Evolutionary conservation across 53 echinoderm and acorn worm species (phyloP).

Genomic region (Holothuria scabra): DNA sequence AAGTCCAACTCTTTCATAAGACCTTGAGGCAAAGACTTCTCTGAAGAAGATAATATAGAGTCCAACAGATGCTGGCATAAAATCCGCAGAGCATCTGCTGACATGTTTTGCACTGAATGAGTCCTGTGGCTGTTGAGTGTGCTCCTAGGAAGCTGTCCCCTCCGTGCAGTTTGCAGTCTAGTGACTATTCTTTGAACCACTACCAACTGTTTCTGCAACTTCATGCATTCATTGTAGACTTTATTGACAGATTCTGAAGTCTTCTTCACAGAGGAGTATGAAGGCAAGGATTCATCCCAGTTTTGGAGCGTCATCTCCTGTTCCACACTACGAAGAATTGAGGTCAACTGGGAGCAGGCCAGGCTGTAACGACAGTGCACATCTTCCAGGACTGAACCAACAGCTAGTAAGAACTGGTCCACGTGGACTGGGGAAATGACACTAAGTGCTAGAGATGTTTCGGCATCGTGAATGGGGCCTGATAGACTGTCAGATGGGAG

Average conservation of each 20-base stretch:
- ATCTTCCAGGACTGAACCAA: conserved; percentile 85
- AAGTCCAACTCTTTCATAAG: conserved; percentile 75
- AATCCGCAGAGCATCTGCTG: conserved; percentile 83
- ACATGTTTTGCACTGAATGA: conserved; percentile 66
- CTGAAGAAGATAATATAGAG: conserved; percentile 74
- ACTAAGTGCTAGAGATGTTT: conserved; percentile 32
- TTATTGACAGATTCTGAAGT: conserved; percentile 69
- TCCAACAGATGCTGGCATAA: conserved; percentile 88
- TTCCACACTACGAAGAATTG: conserved; percentile 61
- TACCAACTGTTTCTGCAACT: conserved; percentile 84
- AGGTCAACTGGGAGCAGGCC: conserved; percentile 82
- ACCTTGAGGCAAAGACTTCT: conserved; percentile 49
- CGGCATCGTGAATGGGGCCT: conserved; percentile 45
- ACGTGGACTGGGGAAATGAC: conserved; percentile 55
- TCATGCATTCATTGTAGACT: conserved; percentile 80
- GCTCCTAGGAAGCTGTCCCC: conserved; percentile 9
- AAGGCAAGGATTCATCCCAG: conserved; percentile 32
- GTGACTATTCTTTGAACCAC: conserved; percentile 74
- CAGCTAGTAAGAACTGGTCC: conserved; percentile 82
- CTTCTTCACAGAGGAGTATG: conserved; percentile 38
- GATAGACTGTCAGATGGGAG: conserved; percentile 66
- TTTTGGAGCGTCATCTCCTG: conserved; percentile 40
- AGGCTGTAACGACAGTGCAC: conserved; percentile 93
- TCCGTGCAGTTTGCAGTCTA: conserved; percentile 54
- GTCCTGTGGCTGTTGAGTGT: conserved; percentile 47